Evolutionary conservation across 2,113 vertebrate genomes (phyloP), one percentile per base, ranked within the genome.

Genomic region (Protomyctophum bolini): DNA sequence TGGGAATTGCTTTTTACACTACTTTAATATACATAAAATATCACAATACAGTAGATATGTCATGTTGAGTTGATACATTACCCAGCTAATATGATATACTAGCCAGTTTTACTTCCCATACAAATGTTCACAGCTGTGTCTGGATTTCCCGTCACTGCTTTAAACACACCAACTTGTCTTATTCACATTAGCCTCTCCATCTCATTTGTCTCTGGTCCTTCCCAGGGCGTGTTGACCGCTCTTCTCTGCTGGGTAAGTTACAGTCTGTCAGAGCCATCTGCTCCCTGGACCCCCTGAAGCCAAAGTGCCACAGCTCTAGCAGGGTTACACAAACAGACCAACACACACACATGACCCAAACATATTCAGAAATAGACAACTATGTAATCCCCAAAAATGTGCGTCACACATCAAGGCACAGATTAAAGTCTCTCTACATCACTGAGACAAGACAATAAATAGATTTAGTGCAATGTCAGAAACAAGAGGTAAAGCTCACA

Each of bases 241-340:
- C 67, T 66, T 72, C 79, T 80, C 83, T 72, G 84, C 67, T 76
- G 68, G 74, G 68, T 86, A 84, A 92, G 86, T 92, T 91, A 91
- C 90, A 91, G 88, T 89, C 92, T 91, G 92, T 90, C 92, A 89
- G 80, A 79, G 81, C 91, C 92, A 94, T 93, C 93, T 93, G 93
- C 89, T 92, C 73, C 75, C 59, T 58, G 61, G 73, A 83, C 87
- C 90, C 87, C 91, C 89, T 45, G 77, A 81, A 50, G 77, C 70
- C 87, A 87, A 64, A 48, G 29, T 70, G 84, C 90, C 85, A 84
- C 33, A 41, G 33, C 33, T 41, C 33, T 41, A 41, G 33, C 33
- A 41, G 33, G 33, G 33, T 41, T 41, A 41, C 33, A 41, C 33
- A 41, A 1, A 21, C 1, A 21, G 1, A 21, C 21, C 1, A 1